Conservation (phyloP, 1,140 invertebrate genomes). For the Olivierus martensii region DNA sequence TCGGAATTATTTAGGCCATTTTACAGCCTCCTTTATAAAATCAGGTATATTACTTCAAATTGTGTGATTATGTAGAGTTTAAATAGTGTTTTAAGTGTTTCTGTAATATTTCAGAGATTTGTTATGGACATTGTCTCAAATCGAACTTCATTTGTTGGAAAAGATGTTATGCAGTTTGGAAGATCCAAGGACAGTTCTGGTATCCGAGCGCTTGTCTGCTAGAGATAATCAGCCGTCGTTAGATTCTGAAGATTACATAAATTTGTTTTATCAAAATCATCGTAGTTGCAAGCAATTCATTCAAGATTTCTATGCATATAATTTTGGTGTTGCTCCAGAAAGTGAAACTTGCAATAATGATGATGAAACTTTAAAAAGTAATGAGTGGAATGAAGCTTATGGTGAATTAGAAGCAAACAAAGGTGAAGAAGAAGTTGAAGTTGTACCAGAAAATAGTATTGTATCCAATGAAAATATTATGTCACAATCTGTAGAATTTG, state of each 20-base stretch:
- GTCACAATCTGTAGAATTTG: too few relatives aligned
- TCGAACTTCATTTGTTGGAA: constrained; percentile 69
- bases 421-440: too few relatives aligned
- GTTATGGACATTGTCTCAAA: constrained; percentile 66
- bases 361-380: too few relatives aligned
- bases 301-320: constrained; percentile 35
- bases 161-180: constrained; percentile 80
- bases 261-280: constrained; percentile 52
- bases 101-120: constrained; percentile 53
- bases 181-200: constrained; percentile 36
- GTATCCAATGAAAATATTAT: too few relatives aligned
- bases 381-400: too few relatives aligned
- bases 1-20: constrained; percentile 97
- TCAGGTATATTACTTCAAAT: constrained; percentile 30
- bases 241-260: constrained; percentile 51
- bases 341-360: neutral
- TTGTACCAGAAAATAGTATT: too few relatives aligned
- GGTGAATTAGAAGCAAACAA: too few relatives aligned
- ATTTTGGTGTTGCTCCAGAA: constrained; percentile 12
- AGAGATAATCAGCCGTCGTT: constrained; percentile 31
- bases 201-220: neutral
- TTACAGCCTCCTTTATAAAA: constrained; percentile 37
- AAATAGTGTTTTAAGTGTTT: too few relatives aligned
- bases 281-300: constrained; percentile 48
- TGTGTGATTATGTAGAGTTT: too few relatives aligned